Evolutionary conservation across 2,797 vertebrate genomes (phyloP).

Genomic region (Astyanax mexicanus): DNA sequence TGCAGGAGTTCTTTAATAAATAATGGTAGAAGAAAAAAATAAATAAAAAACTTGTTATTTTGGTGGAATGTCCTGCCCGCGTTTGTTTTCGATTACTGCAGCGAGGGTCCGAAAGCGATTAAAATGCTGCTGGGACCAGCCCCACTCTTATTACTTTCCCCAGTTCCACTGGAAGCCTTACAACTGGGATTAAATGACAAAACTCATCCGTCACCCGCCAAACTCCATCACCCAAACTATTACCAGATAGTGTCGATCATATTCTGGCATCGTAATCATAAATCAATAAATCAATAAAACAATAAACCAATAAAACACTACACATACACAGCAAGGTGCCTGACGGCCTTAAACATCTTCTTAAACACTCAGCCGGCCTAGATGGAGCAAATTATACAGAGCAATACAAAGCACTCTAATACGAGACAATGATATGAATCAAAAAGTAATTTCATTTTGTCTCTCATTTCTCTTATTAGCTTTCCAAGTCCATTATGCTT

Average conservation of each 20-base stretch:
- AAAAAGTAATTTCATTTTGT: conserved; percentile 21
- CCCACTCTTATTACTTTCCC: conserved; percentile 20
- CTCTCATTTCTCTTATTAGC: conserved; percentile 39
- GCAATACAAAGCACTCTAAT: background rate
- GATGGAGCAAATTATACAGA: background rate
- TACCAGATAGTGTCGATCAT: conserved; percentile 5
- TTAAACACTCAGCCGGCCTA: background rate
- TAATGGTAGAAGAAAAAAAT: background rate
- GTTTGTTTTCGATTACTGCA: conserved; percentile 10
- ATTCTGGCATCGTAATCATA: conserved; percentile 6
- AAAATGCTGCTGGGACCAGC: conserved; percentile 20
- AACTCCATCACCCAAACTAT: conserved; percentile 12
- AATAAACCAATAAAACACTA: background rate
- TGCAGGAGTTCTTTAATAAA: too few species aligned
- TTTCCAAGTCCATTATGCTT: conserved; percentile 22
- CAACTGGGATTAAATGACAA: conserved; percentile 71
- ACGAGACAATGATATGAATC: conserved; percentile 4
- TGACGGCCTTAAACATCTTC: background rate
- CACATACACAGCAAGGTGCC: background rate
- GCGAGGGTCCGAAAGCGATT: conserved; percentile 18
- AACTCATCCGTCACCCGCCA: conserved; percentile 42
- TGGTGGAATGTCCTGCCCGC: background rate
- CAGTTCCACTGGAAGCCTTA: background rate
- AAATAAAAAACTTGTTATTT: too few species aligned
- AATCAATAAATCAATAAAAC: background rate